Base-by-base conservation (phyloP, 2,113 vertebrate genomes). In the Phylloscopus trochilus region DNA sequence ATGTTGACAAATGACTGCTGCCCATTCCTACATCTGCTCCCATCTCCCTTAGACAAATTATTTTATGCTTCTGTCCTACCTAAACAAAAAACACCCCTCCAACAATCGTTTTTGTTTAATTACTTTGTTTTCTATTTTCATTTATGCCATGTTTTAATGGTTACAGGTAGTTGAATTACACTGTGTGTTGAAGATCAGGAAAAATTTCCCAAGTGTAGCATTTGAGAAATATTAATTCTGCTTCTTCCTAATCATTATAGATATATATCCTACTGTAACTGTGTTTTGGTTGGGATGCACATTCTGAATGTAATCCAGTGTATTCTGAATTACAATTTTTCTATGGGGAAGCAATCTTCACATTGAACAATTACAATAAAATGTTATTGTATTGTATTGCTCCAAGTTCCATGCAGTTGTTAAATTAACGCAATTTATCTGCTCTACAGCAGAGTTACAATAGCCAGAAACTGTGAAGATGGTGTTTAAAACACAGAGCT, bases 1-100 rank as follows among this genome's bases (percentile, higher is more conserved):
- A n/a, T 8, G 9, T 33, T 97, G 95, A 97, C 62, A 96, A 96
- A 97, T 93, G 82, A 94, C 59, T 92, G 26, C 73, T 97, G 66
- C 93, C 91, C 92, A 88, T 62, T 90, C 59, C 63, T 67, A 92
- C 80, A 97, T 49, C 89, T 96, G 89, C n/a, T 96, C 63, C 44
- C 15, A 62, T 89, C 70, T 83, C 41, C 52, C 39, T 41, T 30
- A 53, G 37, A 77, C 11, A 82, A 84, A 84, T 15, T 49, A 41
- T 63, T 53, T 59, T 28, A 43, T 37, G 17, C 10, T 78, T 51
- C 7, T 73, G 26, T 82, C 56, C 51, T 87, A 35, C 26, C 44
- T 69, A 8, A 46, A 51, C 15, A 55, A 58, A n/a, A 13, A n/a
- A 5, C 5, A 51, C 21, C 16, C 2, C 6, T 13, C 6, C 44